These are phyloP conservation scores for Rhadinocentrus ornatus DNA, from an alignment of 2,797 vertebrate genomes.

Conservation along the genomic window DNA sequence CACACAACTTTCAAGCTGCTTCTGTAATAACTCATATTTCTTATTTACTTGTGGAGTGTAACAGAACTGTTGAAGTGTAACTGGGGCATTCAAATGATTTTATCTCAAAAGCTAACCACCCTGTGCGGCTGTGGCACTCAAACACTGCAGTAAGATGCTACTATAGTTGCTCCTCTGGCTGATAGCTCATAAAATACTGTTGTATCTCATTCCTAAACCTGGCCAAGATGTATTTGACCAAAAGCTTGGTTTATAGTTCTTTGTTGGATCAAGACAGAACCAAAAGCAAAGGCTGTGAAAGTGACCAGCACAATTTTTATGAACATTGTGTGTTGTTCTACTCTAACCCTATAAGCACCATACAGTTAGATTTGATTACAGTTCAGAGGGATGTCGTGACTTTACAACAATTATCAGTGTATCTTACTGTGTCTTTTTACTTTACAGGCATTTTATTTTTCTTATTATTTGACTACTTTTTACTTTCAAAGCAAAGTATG, in stretches of 20 bases:
- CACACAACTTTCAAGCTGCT: constrained; percentile 11
- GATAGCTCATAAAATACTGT: neutral
- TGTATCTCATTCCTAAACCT: too few species aligned
- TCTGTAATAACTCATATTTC: constrained; percentile 21
- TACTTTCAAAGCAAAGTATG: too few species aligned
- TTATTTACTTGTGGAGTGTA: constrained; percentile 8
- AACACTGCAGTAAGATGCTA: neutral
- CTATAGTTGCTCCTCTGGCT: neutral
- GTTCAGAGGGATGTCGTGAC: too few species aligned
- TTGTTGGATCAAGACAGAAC: neutral
- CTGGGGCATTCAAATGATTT: constrained; percentile 35
- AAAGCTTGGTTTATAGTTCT: neutral
- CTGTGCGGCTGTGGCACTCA: constrained; percentile 12
- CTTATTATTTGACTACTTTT: too few species aligned
- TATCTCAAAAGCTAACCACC: constrained; percentile 20
- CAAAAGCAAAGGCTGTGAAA: too few species aligned
- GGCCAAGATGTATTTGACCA: neutral
- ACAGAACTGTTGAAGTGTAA: constrained; percentile 27
- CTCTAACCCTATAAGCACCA: too few species aligned
- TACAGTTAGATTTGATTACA: too few species aligned
- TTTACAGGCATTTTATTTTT: too few species aligned
- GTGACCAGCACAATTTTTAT: neutral
- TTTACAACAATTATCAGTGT: too few species aligned
- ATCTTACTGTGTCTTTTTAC: too few species aligned
- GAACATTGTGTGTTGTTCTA: neutral